Conservation (phyloP, 2,888 invertebrate species). For the Asteroscopus sphinx region DNA sequence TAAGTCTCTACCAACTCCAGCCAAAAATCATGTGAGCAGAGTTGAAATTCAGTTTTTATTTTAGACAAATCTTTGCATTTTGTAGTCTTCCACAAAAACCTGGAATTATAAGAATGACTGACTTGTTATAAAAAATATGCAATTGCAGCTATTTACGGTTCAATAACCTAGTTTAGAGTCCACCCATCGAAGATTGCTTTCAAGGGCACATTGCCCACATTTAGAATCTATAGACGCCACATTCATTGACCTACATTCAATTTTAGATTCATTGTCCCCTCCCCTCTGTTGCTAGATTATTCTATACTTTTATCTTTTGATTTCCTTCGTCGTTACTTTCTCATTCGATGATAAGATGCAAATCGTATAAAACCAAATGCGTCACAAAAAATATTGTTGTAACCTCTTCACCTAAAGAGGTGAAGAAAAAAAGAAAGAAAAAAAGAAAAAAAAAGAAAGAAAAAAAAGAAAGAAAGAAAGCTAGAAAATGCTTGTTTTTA, state of each 20-base stretch:
- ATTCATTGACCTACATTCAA: constrained; percentile 9
- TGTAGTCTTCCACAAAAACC: too few species aligned
- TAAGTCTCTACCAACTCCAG: too few species aligned
- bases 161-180: constrained; percentile 9
- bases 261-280: constrained; percentile 15
- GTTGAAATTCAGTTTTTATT: too few species aligned
- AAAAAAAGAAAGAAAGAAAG: too few species aligned
- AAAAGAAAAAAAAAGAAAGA: too few species aligned
- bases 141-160: constrained; percentile 1
- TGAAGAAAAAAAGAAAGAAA: too few species aligned
- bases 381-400: background rate
- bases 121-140: too few species aligned
- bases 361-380: background rate
- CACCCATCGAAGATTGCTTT: constrained; percentile 9
- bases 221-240: constrained; percentile 13
- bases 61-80: too few species aligned
- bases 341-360: background rate
- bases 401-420: background rate
- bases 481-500: background rate
- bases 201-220: constrained; percentile 8
- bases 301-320: constrained; percentile 2
- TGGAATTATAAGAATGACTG: too few species aligned
- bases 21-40: too few species aligned
- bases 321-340: too few species aligned
- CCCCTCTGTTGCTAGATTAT: background rate